Evolutionary conservation across 92 coral and sea anemone species (phyloP), one percentile per base, ranked within the genome.

Genomic region (Paramuricea clavata): DNA sequence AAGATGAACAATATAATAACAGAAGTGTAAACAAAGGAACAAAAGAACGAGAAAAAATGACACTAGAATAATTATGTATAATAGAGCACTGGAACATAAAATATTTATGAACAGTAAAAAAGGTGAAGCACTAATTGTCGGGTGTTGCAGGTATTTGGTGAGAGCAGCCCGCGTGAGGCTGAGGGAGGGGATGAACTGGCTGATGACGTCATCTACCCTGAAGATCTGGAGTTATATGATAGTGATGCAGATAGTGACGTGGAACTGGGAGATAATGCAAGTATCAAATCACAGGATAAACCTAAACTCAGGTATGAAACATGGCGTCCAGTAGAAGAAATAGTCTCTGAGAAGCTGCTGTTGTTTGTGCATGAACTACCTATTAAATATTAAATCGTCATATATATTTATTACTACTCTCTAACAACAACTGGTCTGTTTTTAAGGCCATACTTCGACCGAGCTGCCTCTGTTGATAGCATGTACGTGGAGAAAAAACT

Each of bases 201-300:
- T 15, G 98, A 95, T 73, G 98, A 96, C 65, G 92, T 91, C 87
- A 87, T 94, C 77, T 96, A 90, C 52, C 94, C 91, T 59, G 95
- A 90, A 35, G 98, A 96, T 70, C 81, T 94, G 22, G 94, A 94
- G 41, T 93, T 94, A 49, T 92, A 90, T 78, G 98, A 95, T 57
- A 93, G 96, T 88, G 98, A 94, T 25, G 87, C 78, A 19, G 97
- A 94, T 64, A 91, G 92, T 82, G 95, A 96, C 76, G 71, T 82
- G n/a, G 78, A 92, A 23, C 88, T 89, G 72, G 98, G 95, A 78
- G 99, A 96, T 73, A 91, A 92, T 60, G 86, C 95, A 34, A 95
- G 98, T 19, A 94, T 96, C 65, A 93, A 94, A 49, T 96, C 99
- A 13, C 95, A 97, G 56, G 98, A 97, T 26, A 96, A 96, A 67